A percentile compares a stretch with the other conserved stretches of the same genome.
Conservation (phyloP, 1,140 invertebrate genomes). For the Heliconius himera region DNA sequence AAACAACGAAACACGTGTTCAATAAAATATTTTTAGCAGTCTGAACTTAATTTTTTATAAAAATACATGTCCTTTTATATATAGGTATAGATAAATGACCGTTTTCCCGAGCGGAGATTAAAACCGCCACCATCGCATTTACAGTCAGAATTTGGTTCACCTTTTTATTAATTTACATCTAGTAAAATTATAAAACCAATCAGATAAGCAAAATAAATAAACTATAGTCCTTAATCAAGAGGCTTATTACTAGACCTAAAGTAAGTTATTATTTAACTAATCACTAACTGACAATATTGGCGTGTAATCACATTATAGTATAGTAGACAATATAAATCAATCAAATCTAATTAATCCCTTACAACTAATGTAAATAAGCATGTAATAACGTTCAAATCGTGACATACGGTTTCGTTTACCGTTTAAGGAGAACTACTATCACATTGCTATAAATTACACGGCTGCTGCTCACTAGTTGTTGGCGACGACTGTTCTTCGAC, state of each 20-base stretch:
- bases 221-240: not conserved
- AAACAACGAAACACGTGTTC: no score
- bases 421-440: conserved; percentile 41
- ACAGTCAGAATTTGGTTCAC: no score
- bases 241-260: not conserved
- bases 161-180: no score
- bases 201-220: not conserved
- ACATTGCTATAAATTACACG: conserved; percentile 40
- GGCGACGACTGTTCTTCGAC: not conserved
- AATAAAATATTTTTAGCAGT: no score
- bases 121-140: no score
- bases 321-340: conserved; percentile 17
- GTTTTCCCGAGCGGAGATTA: no score
- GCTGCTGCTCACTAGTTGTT: not conserved
- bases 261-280: not conserved
- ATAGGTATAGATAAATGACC: no score
- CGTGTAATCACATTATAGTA: not conserved
- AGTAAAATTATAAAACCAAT: no score
- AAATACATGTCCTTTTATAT: no score
- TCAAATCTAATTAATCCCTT: conserved; percentile 28
- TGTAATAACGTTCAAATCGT: conserved; percentile 36
- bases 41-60: no score
- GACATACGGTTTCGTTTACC: conserved; percentile 40
- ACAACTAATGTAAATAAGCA: conserved; percentile 20
- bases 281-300: not conserved